Percentiles rank a stretch among this genome's conserved stretches.
Conservation (phyloP, 2,797 vertebrate genomes). For the Micrastur ruficollis region DNA sequence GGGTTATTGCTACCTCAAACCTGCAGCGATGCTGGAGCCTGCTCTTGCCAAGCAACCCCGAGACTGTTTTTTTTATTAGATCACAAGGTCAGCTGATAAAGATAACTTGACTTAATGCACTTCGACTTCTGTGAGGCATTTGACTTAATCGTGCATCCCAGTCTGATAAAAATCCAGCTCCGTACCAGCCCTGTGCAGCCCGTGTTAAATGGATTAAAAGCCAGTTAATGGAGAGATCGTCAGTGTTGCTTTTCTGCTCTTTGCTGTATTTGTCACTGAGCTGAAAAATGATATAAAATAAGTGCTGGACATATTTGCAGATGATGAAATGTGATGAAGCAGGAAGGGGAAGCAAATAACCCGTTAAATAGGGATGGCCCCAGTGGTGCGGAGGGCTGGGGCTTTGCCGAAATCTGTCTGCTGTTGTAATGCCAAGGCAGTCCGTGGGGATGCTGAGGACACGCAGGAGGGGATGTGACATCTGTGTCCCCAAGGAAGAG, state of each 20-base stretch:
- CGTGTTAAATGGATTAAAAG: background rate
- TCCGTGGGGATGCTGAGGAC: background rate
- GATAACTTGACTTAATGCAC: background rate
- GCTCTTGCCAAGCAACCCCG: background rate
- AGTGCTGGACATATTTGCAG: background rate
- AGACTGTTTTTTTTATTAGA: background rate
- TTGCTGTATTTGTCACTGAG: background rate
- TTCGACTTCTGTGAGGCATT: background rate
- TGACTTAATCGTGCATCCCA: background rate
- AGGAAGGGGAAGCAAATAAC: background rate
- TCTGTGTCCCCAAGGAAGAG: background rate
- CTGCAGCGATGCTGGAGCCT: background rate
- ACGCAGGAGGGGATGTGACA: background rate
- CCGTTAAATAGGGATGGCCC: background rate
- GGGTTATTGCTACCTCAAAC: background rate
- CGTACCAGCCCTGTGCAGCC: background rate
- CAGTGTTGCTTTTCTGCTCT: background rate
- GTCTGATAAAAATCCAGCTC: background rate
- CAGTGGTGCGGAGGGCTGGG: rapidly evolving
- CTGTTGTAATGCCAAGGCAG: background rate
- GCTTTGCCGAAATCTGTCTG: background rate
- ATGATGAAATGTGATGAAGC: background rate
- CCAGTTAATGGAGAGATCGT: background rate
- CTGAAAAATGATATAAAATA: background rate
- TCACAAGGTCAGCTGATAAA: background rate